Base-by-base conservation (phyloP, 2,113 vertebrate species). In the Limanda limanda region DNA sequence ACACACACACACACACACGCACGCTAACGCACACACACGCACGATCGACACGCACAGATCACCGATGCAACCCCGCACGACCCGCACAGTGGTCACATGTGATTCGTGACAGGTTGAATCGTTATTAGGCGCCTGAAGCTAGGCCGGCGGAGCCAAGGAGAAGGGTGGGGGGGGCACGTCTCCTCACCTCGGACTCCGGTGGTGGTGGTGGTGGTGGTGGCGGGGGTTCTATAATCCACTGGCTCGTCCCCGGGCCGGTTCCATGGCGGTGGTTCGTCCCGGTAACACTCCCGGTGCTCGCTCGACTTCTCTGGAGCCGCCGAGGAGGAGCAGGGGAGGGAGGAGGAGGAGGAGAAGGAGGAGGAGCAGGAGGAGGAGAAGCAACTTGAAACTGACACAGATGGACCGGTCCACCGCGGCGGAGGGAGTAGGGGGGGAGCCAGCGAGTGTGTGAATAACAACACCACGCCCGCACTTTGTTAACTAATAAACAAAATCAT, bases 351-450 rank as follows among this genome's bases (percentile, higher is more conserved):
- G 7, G 64, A 83, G 91, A 89, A 85, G 88, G 90, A 85, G 88
- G n/a, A 3, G 25, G 25, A 27, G 25, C 3, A 65, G 23, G 23
- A 73, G 52, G 35, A n/a, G 7, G 64, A 83, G 91, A 89, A 85
- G 88, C 92, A 89, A 93, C 89, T 92, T 91, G 92, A 91, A 92
- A 92, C 91, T 91, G 90, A 92, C 89, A 84, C 84, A 89, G 86
- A 89, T 68, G 79, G 83, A 74, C 85, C 68, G 86, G 92, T 25
- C 64, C 31, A 67, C 52, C 86, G 86, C 86, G 88, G 56, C 0
- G 63, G 0, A 67, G 27, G 58, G 76, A 86, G 87, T 87, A 87
- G 72, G 74, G 15, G 12, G 12, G 3, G 2, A 7, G 31, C 0
- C 20, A 3, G 13, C 5, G 2, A 5, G 9, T 40, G n/a, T 67